phyloP scores from a whole-genome alignment of 2,113 vertebrate genomes.

The Nyctereutes procyonoides region DNA sequence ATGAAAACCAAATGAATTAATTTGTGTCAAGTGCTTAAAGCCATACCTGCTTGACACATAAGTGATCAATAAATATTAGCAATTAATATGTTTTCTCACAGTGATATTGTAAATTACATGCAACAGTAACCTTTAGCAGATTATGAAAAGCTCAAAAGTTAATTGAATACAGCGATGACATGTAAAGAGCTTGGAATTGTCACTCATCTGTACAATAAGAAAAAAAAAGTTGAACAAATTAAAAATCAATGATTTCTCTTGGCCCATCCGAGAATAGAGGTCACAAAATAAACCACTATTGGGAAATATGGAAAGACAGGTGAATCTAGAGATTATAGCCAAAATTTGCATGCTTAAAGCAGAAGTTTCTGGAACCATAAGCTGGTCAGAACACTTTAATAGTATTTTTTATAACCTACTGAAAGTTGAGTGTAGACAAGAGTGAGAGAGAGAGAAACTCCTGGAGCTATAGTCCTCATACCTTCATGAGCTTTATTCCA shows the following conservation, averaged over 20 bases:
- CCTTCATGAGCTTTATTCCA: neutral
- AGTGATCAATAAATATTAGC: neutral
- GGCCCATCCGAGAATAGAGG: neutral
- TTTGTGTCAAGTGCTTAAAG: neutral
- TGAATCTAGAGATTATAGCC: neutral
- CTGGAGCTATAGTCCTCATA: neutral
- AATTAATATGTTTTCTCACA: neutral
- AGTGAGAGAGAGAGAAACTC: neutral
- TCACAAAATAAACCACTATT: neutral
- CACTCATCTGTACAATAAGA: neutral
- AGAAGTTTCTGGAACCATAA: neutral
- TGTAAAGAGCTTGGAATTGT: neutral
- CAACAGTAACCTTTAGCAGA: neutral
- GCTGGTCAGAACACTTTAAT: neutral
- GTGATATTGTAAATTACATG: neutral
- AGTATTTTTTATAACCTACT: neutral
- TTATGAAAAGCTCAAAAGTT: neutral
- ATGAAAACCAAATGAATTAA: neutral
- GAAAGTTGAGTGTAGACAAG: neutral
- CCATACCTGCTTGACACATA: neutral
- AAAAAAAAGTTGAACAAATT: neutral
- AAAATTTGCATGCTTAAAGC: neutral
- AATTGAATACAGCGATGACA: neutral
- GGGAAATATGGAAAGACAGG: neutral
- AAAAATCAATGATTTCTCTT: neutral